These are phyloP conservation scores for Strix uralensis DNA, from an alignment of 2,113 vertebrate species.

Conservation along the genomic window DNA sequence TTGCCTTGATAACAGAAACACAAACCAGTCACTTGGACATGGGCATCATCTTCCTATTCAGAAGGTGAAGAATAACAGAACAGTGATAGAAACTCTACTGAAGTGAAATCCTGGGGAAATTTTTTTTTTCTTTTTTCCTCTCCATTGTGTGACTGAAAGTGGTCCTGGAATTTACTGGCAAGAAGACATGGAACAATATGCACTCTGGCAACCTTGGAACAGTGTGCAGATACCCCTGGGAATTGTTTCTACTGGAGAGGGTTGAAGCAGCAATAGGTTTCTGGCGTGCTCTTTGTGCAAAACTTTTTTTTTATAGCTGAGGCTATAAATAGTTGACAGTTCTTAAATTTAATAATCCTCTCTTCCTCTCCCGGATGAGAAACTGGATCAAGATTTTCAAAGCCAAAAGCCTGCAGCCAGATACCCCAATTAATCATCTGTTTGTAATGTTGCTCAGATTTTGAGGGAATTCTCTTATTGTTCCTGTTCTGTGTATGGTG, in stretches of 20 bases:
- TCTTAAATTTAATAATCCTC: neutral
- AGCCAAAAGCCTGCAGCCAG: neutral
- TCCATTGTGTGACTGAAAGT: neutral
- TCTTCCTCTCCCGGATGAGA: constrained; percentile 8
- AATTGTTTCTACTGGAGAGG: neutral
- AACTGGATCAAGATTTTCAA: neutral
- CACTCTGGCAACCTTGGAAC: neutral
- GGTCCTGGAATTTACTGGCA: constrained; percentile 16
- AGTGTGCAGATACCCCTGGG: neutral
- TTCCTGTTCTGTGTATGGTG: neutral
- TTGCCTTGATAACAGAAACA: neutral
- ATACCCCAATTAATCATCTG: neutral
- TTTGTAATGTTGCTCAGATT: neutral
- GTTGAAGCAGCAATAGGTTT: neutral
- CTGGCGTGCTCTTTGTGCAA: neutral
- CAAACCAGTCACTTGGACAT: neutral
- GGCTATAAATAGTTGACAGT: constrained; percentile 48
- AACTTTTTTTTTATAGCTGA: neutral
- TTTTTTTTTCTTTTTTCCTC: neutral
- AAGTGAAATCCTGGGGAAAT: neutral
- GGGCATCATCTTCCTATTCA: neutral
- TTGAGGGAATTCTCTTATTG: neutral
- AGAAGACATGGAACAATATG: neutral
- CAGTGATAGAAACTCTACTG: neutral
- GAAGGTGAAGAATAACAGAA: neutral